Percentiles rank a stretch among this genome's conserved stretches.
Evolutionary conservation across 2,888 invertebrate genomes (phyloP).

Genomic region (Teleiodes luculella): DNA sequence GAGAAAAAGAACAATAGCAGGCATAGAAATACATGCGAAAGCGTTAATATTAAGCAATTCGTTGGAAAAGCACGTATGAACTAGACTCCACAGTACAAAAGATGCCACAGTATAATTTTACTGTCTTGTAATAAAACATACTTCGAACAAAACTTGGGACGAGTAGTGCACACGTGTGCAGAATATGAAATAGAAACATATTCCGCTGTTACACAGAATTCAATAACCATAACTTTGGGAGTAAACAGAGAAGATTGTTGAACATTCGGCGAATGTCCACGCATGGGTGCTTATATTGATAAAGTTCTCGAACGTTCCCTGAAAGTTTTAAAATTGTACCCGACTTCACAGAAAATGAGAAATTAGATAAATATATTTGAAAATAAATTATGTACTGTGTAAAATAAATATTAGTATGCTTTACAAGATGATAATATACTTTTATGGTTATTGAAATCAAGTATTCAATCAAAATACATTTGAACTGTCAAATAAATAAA

Average conservation of each 20-base stretch:
- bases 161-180: conserved; percentile 32
- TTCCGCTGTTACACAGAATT: conserved; percentile 23
- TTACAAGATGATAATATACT: too few relatives aligned
- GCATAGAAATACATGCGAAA: too few relatives aligned
- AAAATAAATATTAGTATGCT: too few relatives aligned
- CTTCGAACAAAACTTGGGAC: background rate
- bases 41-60: background rate
- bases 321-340: background rate
- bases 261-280: conserved; percentile 4
- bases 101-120: conserved; percentile 1
- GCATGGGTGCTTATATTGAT: conserved; percentile 16
- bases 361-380: too few relatives aligned
- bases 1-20: too few relatives aligned
- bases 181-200: conserved; percentile 36
- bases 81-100: background rate
- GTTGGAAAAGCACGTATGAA: background rate
- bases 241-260: conserved; percentile 26
- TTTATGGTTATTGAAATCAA: too few relatives aligned
- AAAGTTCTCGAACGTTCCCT: conserved; percentile 8
- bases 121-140: conserved; percentile 9
- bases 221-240: conserved; percentile 30
- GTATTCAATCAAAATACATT: too few relatives aligned
- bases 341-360: background rate
- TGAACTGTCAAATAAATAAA: too few relatives aligned
- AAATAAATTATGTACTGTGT: too few relatives aligned